Evolutionary conservation across 2,888 invertebrate genomes (phyloP).

Genomic region (Andricus curvator): DNA sequence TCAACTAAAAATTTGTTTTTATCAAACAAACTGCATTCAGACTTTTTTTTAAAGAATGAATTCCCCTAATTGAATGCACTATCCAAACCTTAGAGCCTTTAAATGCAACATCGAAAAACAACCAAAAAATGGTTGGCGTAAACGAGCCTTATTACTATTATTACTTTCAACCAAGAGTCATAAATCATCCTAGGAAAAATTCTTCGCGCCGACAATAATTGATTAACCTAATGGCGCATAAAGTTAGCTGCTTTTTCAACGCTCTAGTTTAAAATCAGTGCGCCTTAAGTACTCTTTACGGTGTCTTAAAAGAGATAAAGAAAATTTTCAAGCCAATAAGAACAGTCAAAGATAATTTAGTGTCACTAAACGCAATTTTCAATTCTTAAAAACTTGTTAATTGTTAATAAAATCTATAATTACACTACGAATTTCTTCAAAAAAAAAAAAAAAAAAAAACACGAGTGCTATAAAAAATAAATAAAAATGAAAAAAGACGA

Average conservation of each 20-base stretch:
- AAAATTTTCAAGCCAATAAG: not conserved
- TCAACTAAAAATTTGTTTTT: no score
- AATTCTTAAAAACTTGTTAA: not conserved
- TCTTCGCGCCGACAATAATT: slow-evolving; percentile 14
- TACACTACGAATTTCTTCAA: no score
- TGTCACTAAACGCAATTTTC: not conserved
- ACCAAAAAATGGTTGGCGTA: not conserved
- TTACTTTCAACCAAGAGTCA: slow-evolving; percentile 17
- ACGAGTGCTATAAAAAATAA: no score
- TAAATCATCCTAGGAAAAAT: slow-evolving; percentile 29
- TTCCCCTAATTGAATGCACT: no score
- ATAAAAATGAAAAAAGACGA: no score
- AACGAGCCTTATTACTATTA: slow-evolving; percentile 17
- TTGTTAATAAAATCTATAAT: not conserved
- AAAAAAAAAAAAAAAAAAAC: no score
- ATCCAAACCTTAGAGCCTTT: no score
- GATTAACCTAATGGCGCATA: slow-evolving; percentile 26
- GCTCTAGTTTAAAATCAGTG: not conserved
- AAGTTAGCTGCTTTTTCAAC: not conserved
- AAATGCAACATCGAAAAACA: not conserved
- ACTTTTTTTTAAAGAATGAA: no score
- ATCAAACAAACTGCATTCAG: no score
- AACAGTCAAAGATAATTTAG: not conserved
- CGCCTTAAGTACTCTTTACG: not conserved
- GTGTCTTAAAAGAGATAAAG: slow-evolving; percentile 18